A percentile compares a stretch with the other conserved stretches of the same genome.
These are phyloP conservation scores for Orchesella flavescens DNA, from an alignment of 2,888 invertebrate genomes.

Conservation along the genomic window DNA sequence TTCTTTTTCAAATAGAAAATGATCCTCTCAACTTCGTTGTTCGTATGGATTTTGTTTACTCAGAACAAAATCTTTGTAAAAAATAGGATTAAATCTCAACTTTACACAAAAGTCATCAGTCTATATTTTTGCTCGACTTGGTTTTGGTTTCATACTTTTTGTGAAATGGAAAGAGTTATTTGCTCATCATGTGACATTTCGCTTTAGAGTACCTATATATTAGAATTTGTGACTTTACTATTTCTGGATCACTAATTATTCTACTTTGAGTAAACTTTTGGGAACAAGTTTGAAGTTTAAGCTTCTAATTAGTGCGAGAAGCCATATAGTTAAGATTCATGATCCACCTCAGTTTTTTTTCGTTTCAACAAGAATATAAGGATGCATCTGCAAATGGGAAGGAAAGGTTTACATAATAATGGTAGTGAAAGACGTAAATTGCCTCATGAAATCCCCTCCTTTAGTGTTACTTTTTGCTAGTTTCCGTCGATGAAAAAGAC, in stretches of 20 bases:
- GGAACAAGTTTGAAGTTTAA: too few species aligned
- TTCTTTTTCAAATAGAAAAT: not conserved
- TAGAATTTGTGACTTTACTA: too few species aligned
- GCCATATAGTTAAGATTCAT: not conserved
- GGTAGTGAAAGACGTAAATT: not conserved
- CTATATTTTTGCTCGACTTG: not conserved
- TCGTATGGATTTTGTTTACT: not conserved
- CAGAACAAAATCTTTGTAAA: not conserved
- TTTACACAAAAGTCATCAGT: not conserved
- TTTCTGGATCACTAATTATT: too few species aligned
- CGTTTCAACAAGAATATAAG: too few species aligned
- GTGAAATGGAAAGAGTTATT: too few species aligned
- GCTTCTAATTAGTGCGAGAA: not conserved
- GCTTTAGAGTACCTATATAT: too few species aligned
- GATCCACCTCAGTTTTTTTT: not conserved
- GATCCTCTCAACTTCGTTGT: not conserved
- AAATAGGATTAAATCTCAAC: not conserved
- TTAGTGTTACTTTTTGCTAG: not conserved
- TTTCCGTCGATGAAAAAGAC: not conserved
- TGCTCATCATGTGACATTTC: too few species aligned
- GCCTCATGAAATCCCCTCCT: not conserved
- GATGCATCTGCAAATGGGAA: too few species aligned
- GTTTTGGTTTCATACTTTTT: too few species aligned
- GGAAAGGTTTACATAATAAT: not conserved
- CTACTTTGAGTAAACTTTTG: too few species aligned